A percentile compares a stretch with the other conserved stretches of the same genome.
phyloP scores from a whole-genome alignment of 2,113 vertebrate genomes.

The Antechinus stuartii region DNA sequence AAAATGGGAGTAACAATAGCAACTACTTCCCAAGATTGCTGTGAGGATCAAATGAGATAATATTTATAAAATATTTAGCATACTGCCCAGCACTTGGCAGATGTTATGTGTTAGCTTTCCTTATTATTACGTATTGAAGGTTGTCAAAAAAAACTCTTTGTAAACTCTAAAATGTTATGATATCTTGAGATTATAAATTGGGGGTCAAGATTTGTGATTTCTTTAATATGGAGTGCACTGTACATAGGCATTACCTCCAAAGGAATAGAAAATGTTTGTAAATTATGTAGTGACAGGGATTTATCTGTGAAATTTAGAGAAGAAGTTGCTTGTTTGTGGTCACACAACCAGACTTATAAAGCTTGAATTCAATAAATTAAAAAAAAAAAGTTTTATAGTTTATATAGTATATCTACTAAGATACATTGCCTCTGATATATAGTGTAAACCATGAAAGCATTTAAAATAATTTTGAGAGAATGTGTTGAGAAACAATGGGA shows the following conservation, averaged over 20 bases:
- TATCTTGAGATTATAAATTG: neutral
- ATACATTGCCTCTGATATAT: neutral
- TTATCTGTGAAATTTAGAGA: neutral
- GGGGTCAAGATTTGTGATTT: neutral
- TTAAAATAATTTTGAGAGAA: constrained; percentile 63
- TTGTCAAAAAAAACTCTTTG: neutral
- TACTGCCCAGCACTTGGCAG: neutral
- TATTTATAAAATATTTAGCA: neutral
- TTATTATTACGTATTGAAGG: neutral
- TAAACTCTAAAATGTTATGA: neutral
- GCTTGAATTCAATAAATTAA: neutral
- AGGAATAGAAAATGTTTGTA: neutral
- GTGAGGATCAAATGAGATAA: neutral
- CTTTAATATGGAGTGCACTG: neutral
- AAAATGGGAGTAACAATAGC: neutral
- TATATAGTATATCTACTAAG: neutral
- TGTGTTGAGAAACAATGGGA: constrained; percentile 53
- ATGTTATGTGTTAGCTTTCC: neutral
- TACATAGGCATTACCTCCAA: neutral
- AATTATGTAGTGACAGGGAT: neutral
- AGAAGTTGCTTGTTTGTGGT: neutral
- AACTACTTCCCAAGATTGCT: neutral
- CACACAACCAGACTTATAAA: neutral
- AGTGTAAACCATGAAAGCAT: neutral
- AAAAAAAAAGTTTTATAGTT: neutral